Conservation (phyloP, 2,113 vertebrate genomes). For the Catharus fuscescens region DNA sequence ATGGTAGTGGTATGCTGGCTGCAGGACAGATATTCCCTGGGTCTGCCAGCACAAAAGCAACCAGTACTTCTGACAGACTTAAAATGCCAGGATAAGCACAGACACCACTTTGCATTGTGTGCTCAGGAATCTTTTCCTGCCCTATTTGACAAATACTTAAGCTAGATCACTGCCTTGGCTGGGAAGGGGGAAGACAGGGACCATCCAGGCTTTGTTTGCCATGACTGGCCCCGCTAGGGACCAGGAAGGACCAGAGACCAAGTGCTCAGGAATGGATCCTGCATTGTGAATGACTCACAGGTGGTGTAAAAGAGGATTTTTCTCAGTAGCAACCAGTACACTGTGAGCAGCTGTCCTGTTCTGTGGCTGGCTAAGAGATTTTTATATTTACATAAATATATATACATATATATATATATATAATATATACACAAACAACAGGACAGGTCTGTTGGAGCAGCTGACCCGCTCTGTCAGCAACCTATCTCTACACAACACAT, state of each 20-base stretch:
- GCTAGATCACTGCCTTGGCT: not conserved
- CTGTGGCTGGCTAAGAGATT: not conserved
- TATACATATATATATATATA: no score
- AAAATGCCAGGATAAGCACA: not conserved
- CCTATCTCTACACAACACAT: no score
- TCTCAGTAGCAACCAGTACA: not conserved
- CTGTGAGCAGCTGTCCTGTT: not conserved
- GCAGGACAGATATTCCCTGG: not conserved
- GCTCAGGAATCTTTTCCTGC: not conserved
- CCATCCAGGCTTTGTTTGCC: not conserved
- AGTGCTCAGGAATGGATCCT: not conserved
- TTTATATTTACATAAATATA: no score
- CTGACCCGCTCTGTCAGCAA: no score
- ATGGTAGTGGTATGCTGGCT: not conserved
- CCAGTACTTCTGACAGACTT: not conserved
- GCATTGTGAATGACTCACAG: not conserved
- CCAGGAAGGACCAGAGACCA: not conserved
- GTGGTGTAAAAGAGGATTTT: not conserved
- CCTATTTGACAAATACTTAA: not conserved
- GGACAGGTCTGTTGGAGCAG: no score
- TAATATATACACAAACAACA: no score
- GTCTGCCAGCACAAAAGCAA: not conserved
- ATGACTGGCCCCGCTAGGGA: not conserved
- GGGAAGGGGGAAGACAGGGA: not conserved
- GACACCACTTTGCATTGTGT: not conserved